Percentiles rank a stretch among this genome's conserved stretches.
These are phyloP conservation scores for Connochaetes taurinus DNA, from an alignment of 2,113 vertebrate species.

Conservation along the genomic window DNA sequence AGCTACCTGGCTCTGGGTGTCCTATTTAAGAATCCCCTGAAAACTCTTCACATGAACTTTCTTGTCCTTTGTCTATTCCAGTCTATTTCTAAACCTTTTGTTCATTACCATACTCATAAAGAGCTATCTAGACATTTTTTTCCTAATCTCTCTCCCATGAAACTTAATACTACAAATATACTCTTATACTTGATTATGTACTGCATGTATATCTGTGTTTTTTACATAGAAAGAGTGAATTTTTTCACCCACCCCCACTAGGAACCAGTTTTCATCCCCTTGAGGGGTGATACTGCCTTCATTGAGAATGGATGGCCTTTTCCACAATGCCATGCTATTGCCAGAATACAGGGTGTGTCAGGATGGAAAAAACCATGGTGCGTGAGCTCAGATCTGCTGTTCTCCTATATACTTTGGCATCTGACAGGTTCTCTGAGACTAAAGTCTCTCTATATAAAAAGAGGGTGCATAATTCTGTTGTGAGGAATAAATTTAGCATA, in stretches of 20 bases:
- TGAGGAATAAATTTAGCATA: neutral
- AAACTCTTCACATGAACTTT: neutral
- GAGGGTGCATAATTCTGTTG: neutral
- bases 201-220: neutral
- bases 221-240: neutral
- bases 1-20: neutral
- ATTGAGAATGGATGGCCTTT: neutral
- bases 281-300: neutral
- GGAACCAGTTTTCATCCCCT: neutral
- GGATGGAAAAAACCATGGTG: neutral
- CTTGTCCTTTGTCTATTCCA: neutral
- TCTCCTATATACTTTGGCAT: neutral
- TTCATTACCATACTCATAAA: neutral
- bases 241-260: fast-evolving
- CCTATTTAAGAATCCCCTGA: neutral
- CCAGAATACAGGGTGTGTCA: neutral
- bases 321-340: neutral
- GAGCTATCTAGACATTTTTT: neutral
- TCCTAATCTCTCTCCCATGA: neutral
- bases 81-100: neutral
- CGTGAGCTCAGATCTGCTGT: neutral
- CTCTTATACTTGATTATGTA: neutral
- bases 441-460: neutral
- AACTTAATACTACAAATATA: neutral
- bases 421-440: neutral